Evolutionary conservation across 2,797 vertebrate species (phyloP).

Genomic region (Sebastes kiyomatsui): DNA sequence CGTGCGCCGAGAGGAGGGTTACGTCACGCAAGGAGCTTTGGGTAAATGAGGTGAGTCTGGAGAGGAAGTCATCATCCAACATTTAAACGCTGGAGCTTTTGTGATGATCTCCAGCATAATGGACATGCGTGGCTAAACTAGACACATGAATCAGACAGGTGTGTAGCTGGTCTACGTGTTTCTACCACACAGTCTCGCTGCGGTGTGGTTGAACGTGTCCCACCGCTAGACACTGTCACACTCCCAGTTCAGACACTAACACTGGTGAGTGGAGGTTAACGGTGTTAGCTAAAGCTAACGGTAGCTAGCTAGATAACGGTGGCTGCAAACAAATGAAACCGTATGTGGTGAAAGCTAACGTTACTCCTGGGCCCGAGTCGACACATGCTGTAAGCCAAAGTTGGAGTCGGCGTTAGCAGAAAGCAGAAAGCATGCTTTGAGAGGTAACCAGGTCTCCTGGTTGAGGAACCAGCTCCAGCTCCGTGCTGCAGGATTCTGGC

Average conservation of each 20-base stretch:
- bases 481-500: background rate
- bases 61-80: conserved; percentile 47
- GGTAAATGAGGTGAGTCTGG: conserved; percentile 31
- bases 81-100: conserved; percentile 13
- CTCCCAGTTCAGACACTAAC: background rate
- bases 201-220: background rate
- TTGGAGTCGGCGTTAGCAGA: background rate
- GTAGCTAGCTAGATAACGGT: conserved; percentile 1
- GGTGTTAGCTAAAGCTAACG: conserved; percentile 19
- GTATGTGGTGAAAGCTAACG: background rate
- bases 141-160: background rate
- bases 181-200: background rate
- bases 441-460: background rate
- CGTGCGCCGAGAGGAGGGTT: conserved; percentile 52
- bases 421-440: background rate
- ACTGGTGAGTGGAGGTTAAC: conserved; percentile 8
- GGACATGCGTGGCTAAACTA: background rate
- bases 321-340: conserved; percentile 36
- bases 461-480: background rate
- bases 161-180: background rate
- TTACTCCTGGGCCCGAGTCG: background rate
- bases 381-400: background rate
- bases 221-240: conserved; percentile 15
- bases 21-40: conserved; percentile 28
- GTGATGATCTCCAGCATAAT: background rate